Evolutionary conservation across 2,888 invertebrate genomes (phyloP), one percentile per base, ranked within the genome.

Genomic region (Caenorhabditis macrosperma): DNA sequence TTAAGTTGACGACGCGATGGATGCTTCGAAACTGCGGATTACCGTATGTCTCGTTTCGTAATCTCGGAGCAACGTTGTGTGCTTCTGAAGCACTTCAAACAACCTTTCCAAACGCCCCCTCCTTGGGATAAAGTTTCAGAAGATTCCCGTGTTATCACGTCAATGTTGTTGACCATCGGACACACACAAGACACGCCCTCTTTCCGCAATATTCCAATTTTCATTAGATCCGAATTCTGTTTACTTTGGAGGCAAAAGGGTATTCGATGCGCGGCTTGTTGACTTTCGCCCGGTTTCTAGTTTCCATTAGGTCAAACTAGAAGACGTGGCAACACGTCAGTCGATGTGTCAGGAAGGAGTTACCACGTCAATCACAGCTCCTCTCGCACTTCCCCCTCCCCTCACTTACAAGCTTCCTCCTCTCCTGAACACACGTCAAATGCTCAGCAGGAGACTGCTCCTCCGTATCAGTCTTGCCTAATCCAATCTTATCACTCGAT

Each of bases 401-500:
- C 28, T 30, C 48, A 50, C 17, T 54, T 20, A 3, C 46, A 46
- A 20, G 4, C 57, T 38, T 35, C 55, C 22, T 38, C 26, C 2
- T 50, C 24, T 50, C 6, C 22, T 50, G 22, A 22, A 50, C 50
- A 50, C 50, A 54, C 54, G 54, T 54, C 54, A 54, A 54, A n/a
- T 17, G 44, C 44, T 44, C 17, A 4, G 17, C 10, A 10, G 10
- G n/a, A n/a, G n/a, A n/a, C n/a, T n/a, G 33, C 17, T 44, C 44
- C 10, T 33, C 33, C 28, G 52, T 52, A 64, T 66, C 44, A 46
- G 22, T 30, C n/a, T n/a, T n/a, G 44, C 26, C 50, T 68, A 68
- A 68, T 68, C 68, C 59, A 50, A 68, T 68, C 68, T 66, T 26
- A 17, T 46, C 30, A 24, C 22, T 24, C 10, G 22, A 35, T 54